A percentile compares a stretch with the other conserved stretches of the same genome.
Evolutionary conservation across 2,797 vertebrate genomes (phyloP).

Genomic region (Trematomus bernacchii): DNA sequence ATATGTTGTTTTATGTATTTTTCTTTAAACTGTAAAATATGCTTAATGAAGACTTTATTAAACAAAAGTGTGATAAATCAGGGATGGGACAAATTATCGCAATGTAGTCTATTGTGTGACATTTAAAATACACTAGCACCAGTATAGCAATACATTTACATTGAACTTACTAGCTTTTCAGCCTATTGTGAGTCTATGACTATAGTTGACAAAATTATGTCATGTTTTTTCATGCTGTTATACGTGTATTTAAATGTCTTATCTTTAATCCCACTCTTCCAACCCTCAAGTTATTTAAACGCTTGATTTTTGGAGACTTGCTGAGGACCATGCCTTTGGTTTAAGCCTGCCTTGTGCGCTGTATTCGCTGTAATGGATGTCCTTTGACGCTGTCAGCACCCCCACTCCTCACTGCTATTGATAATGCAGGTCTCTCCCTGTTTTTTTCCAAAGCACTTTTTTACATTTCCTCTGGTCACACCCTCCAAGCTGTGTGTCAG

Average conservation of each 20-base stretch:
- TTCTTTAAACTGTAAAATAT: not conserved
- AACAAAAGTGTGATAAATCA: not conserved
- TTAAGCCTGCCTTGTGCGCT: not conserved
- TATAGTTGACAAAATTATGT: not conserved
- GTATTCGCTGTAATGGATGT: conserved; percentile 22
- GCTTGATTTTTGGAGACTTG: conserved; percentile 17
- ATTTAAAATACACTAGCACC: not conserved
- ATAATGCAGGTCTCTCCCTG: not conserved
- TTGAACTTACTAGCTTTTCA: not conserved
- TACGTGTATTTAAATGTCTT: conserved; percentile 1
- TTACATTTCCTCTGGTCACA: conserved; percentile 34
- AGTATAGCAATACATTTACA: not conserved
- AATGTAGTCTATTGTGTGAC: not conserved
- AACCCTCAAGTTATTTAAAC: not conserved
- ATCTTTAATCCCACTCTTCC: not conserved
- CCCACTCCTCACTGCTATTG: not conserved
- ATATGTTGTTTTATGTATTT: not conserved
- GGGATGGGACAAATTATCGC: not conserved
- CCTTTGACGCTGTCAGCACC: not conserved
- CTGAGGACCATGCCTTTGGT: conserved; percentile 13
- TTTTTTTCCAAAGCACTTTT: conserved; percentile 15
- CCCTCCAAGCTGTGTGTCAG: not conserved
- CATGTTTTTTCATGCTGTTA: too few species aligned
- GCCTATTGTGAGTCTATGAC: not conserved
- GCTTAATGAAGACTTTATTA: too few species aligned